Base-by-base conservation (phyloP, 2,888 invertebrate species). In the Andricus quercusramuli region DNA sequence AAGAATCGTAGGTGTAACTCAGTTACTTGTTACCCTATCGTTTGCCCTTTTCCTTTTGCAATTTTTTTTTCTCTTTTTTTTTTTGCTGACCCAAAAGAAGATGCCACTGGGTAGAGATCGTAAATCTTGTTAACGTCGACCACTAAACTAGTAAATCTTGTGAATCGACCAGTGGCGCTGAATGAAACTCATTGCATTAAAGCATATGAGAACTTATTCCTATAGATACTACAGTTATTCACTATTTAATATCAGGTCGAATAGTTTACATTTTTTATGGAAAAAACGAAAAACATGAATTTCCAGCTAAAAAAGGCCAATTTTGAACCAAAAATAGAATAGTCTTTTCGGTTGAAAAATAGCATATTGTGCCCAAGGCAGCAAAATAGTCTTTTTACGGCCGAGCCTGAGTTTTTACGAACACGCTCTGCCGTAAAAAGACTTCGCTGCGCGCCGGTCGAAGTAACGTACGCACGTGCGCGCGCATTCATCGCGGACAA, bases 91-190 rank as follows among this genome's bases (percentile, higher is more conserved):
- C 15, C 13, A 62, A 62, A 62, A 62, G 62, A 62, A 62, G 62
- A 62, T 62, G 25, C 25, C 62, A 62, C 62, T 62, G 62, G 62
- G 4, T 62, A 4, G 22, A 62, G 62, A 62, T 62, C 62, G 62
- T 62, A 62, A 62, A 62, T 62, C 62, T 62, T 25, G 62, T 62
- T 62, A 62, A 62, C 22, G 25, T 25, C 62, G 13, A 62, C 62
- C 62, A 62, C 62, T 62, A 62, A 62, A 62, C 62, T 62, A 62
- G 62, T 62, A 62, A 62, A 62, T 62, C 62, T 62, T 62, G 22
- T 4, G 25, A 62, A 62, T 62, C 62, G 62, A 62, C 25, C 62
- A 59, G 59, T 59, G 59, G 59, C 22, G 59, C 59, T 59, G 59
- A 59, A 62, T 62, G 62, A 62, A 62, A 62, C 9, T 3, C 11